Evolutionary conservation across 2,888 invertebrate species (phyloP).

Genomic region (Miltochrista miniata): DNA sequence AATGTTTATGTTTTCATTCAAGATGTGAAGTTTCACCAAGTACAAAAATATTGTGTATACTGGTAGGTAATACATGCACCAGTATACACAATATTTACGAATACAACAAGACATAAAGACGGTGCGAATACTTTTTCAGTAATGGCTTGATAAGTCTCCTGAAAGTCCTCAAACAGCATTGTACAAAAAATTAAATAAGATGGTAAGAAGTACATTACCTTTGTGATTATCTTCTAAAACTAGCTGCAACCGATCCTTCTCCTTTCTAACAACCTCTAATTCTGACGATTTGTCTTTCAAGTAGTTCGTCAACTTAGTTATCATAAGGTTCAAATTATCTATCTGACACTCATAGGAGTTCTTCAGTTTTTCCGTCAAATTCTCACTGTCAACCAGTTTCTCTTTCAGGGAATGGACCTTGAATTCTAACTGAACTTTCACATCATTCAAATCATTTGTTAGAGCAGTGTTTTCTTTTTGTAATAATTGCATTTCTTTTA

Average conservation of each 20-base stretch:
- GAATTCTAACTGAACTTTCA: conserved; percentile 57
- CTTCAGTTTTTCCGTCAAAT: conserved; percentile 61
- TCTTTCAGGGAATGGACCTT: conserved; percentile 66
- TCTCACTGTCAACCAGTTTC: conserved; percentile 59
- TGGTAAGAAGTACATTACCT: conserved; percentile 40
- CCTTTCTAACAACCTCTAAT: conserved; percentile 49
- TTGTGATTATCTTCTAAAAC: conserved; percentile 44
- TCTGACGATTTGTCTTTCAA: conserved; percentile 62
- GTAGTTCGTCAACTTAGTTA: conserved; percentile 57
- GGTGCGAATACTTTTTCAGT: no score
- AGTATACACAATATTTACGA: no score
- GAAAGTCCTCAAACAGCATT: no score
- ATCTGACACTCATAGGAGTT: conserved; percentile 62
- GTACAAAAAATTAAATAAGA: no score
- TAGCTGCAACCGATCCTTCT: conserved; percentile 51
- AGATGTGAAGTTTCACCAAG: no score
- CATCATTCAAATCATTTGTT: conserved; percentile 52
- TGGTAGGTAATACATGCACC: no score
- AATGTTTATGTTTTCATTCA: no score
- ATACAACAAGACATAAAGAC: no score
- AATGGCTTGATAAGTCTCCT: no score
- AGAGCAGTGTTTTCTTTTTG: conserved; percentile 55
- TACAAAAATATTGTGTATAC: no score
- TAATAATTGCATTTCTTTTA: conserved; percentile 46
- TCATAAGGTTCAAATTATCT: conserved; percentile 62